Evolutionary conservation across 1,140 invertebrate genomes (phyloP), one percentile per base, ranked within the genome.

Genomic region (Drosophila lowei): DNA sequence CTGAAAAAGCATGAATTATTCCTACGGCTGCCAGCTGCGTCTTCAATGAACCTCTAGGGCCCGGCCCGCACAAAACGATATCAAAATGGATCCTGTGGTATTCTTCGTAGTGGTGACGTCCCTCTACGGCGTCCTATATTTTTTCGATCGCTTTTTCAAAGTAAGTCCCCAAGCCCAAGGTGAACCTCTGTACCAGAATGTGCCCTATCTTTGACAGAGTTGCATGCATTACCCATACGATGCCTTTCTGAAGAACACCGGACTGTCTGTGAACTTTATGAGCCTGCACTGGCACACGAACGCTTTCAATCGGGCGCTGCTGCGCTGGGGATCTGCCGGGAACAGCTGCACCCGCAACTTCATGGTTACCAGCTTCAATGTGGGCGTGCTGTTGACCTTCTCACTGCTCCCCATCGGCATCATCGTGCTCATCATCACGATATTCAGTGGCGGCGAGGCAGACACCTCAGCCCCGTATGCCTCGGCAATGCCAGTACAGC

Each of bases 181-280:
- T 62, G 47, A 41, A 9, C 15, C 42, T 68, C 76, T 68, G 23
- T 15, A 65, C 68, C 34, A 42, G 15, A 16, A 50, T 44, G 2
- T 16, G 34, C 59, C 38, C 43, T 53, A 61, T 74, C 78, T 84
- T 78, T 86, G 68, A 78, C 92, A 96, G 95, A 95, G 94, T 80
- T 97, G 96, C 91, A 94, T 95, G 90, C 95, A 96, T 88, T 95
- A 95, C 85, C 95, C 95, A 0, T 97, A 97, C 81, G 92, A 95
- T 53, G 94, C 94, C 61, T 95, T 97, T 78, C 76, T 97, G 56
- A 93, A 95, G 90, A 95, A 94, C 55, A 95, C 95, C 34, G 96
- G 96, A 9, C 67, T 97, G 11, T 94, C 94, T 80, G 93, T 97
- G 16, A 93, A 94, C 55, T 93, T 95, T 47, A 93, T 97, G 34